A percentile compares a stretch with the other conserved stretches of the same genome.
Evolutionary conservation across 2,797 vertebrate species (phyloP).

Genomic region (Urocyon cinereoargenteus): DNA sequence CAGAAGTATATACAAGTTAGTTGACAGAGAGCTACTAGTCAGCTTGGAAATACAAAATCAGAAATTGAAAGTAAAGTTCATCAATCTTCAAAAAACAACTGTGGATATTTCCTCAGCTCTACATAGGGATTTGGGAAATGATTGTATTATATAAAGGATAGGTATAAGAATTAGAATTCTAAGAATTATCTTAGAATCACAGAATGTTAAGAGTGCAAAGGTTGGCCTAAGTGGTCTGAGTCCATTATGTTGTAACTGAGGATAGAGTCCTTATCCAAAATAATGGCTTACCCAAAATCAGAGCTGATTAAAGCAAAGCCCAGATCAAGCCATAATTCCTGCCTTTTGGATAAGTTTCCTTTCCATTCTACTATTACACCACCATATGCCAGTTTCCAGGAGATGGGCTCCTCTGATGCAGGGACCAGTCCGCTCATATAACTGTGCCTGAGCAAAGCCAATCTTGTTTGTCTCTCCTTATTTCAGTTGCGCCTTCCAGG

Average conservation of each 20-base stretch:
- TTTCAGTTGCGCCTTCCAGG: not conserved
- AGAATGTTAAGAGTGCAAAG: not conserved
- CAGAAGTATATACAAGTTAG: not conserved
- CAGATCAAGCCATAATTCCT: not conserved
- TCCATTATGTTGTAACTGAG: conserved; percentile 19
- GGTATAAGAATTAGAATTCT: not conserved
- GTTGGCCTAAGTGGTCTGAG: not conserved
- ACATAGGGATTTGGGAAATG: not conserved
- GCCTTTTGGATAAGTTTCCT: not conserved
- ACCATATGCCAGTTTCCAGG: not conserved
- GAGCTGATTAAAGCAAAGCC: not conserved
- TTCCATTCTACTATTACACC: not conserved
- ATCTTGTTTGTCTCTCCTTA: not conserved
- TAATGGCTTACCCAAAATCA: not conserved
- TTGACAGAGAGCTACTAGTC: not conserved
- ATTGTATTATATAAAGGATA: not conserved
- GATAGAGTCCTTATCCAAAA: not conserved
- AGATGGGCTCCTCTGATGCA: not conserved
- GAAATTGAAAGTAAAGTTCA: not conserved
- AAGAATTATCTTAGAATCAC: not conserved
- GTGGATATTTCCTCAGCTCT: not conserved
- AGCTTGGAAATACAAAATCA: conserved; percentile 53
- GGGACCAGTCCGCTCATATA: not conserved
- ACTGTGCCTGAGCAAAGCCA: not conserved
- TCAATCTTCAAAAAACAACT: not conserved